Percentiles rank a stretch among this genome's conserved stretches.
These are phyloP conservation scores for Pachypeltis micranthus DNA, from an alignment of 1,140 invertebrate species.

Conservation along the genomic window DNA sequence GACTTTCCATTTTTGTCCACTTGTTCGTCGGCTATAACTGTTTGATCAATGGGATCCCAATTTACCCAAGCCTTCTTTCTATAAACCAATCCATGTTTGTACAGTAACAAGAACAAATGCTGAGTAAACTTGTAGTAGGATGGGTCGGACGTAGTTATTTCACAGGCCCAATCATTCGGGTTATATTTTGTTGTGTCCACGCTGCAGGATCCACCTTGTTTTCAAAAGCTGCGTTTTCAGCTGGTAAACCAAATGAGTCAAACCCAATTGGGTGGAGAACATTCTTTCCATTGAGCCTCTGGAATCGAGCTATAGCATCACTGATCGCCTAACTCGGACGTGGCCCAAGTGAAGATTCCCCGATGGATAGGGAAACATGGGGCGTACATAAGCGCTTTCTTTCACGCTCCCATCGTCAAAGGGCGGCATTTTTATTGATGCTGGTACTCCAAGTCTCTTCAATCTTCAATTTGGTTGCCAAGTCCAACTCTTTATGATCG, in stretches of 20 bases:
- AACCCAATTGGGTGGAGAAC: constrained; percentile 97
- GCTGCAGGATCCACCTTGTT: constrained; percentile 56
- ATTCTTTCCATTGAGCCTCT: constrained; percentile 63
- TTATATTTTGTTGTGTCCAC: constrained; percentile 88
- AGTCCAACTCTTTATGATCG: no score
- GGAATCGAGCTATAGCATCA: constrained; percentile 81
- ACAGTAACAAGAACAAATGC: constrained; percentile 83
- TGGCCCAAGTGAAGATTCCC: constrained; percentile 90
- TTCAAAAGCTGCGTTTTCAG: constrained; percentile 96
- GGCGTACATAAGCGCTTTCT: constrained; percentile 70
- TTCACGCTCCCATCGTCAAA: constrained; percentile 32
- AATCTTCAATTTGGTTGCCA: constrained; percentile 48
- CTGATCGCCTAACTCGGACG: constrained; percentile 95
- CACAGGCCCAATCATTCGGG: constrained; percentile 88
- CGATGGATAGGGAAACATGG: constrained; percentile 72
- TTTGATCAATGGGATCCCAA: constrained; percentile 98
- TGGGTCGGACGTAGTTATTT: constrained; percentile 66
- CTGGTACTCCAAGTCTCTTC: constrained; percentile 55
- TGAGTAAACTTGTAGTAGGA: constrained; percentile 91
- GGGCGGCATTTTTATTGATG: constrained; percentile 35
- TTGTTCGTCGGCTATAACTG: constrained; percentile 96
- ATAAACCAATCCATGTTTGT: constrained; percentile 72
- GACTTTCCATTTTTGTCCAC: constrained; percentile 82
- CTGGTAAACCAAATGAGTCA: constrained; percentile 98
- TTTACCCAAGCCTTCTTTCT: constrained; percentile 75